Conservation (phyloP, 2,888 invertebrate species). For the Diaperis boleti region DNA sequence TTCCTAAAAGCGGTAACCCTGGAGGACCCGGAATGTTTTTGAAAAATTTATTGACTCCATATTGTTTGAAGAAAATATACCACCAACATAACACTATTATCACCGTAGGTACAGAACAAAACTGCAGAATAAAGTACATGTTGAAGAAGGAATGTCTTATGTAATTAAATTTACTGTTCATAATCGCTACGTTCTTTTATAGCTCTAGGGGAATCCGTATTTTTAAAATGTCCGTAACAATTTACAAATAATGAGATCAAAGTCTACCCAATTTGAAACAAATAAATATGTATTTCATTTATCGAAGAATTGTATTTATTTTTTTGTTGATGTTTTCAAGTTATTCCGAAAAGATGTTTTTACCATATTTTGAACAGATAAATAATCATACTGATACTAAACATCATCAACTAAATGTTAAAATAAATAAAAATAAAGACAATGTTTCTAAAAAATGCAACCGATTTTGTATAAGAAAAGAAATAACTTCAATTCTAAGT, state of each 20-base stretch:
- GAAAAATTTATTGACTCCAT: constrained; percentile 33
- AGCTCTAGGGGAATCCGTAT: constrained; percentile 25
- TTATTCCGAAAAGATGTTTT: too few species aligned
- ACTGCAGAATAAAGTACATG: constrained; percentile 16
- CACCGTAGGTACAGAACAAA: constrained; percentile 10
- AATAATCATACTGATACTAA: too few species aligned
- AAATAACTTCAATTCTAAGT: too few species aligned
- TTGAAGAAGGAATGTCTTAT: not conserved
- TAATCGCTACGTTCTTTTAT: constrained; percentile 21
- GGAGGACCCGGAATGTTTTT: constrained; percentile 32
- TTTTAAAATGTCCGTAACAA: constrained; percentile 9
- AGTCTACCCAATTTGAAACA: constrained; percentile 21
- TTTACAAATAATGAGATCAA: constrained; percentile 25
- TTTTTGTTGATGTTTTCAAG: too few species aligned
- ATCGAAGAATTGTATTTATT: too few species aligned
- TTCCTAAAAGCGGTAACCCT: constrained; percentile 33
- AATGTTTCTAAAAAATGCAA: too few species aligned
- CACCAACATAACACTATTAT: constrained; percentile 19
- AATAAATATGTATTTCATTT: constrained; percentile 5
- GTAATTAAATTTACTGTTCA: not conserved
- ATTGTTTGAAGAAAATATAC: constrained; percentile 27
- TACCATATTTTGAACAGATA: too few species aligned
- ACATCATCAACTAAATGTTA: too few species aligned
- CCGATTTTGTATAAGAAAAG: too few species aligned
- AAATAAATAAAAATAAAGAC: too few species aligned